Evolutionary conservation across 2,113 vertebrate genomes (phyloP), one percentile per base, ranked within the genome.

Genomic region (Gopherus flavomarginatus): DNA sequence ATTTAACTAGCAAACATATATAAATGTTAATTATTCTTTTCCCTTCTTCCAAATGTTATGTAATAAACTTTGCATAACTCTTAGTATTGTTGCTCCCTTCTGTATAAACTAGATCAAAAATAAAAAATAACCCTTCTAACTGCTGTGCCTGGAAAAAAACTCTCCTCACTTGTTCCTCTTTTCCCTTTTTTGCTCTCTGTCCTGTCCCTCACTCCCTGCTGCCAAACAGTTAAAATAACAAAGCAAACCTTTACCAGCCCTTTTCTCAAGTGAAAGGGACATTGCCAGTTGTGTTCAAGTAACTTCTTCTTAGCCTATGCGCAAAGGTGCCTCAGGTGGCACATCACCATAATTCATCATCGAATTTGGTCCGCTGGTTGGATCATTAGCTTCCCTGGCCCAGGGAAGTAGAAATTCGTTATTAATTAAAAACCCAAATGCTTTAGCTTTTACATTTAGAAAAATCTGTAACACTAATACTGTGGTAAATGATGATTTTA

Each of bases 401-500:
- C 27, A 31, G 27, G 57, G 57, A 31, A 11, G 1, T 38, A 88
- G 65, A 72, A 81, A 8, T 42, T 35, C 1, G 1, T 84, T 89
- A 44, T 62, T 89, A 62, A 2, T n/a, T 83, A 35, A 93, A 62
- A 86, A 78, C 56, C 49, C 53, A 81, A 92, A 89, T 14, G 3
- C 0, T 6, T 75, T 65, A 81, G 26, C 27, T 82, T 75, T 95
- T 85, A 65, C 0, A 1, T 89, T 62, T 94, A 50, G 14, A 29
- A 90, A 50, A 35, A 83, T 12, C 57, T 83, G 16, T n/a, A 53
- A 17, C 53, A 6, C 24, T 53, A 81, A 85, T 54, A 19, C n/a
- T 88, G 3, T 11, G 57, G 47, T 52, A 26, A 0, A 75, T 75
- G 19, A 44, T 42, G 22, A 0, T n/a, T 12, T 90, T 56, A 24